Evolutionary conservation across 2,888 invertebrate species (phyloP).

Genomic region (Brenthis daphne): DNA sequence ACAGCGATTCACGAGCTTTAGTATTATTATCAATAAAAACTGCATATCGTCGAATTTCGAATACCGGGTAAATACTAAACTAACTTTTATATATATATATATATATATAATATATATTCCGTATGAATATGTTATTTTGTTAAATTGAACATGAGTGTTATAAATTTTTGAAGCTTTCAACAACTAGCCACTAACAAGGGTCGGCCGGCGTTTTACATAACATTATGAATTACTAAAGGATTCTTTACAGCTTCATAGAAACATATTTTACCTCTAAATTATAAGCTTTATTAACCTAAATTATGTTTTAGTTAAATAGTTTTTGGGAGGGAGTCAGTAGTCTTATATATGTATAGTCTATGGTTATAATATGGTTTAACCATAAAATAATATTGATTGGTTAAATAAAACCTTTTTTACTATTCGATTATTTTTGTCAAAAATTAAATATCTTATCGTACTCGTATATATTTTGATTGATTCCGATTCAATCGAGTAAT

Average conservation of each 20-base stretch:
- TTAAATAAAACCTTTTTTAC: no score
- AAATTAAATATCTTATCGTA: no score
- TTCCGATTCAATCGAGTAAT: no score
- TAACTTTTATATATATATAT: no score
- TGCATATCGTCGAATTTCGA: no score
- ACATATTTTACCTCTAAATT: not conserved
- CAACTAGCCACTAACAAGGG: slow-evolving; percentile 8
- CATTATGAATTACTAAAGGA: not conserved
- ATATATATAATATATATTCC: not conserved
- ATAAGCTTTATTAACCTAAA: not conserved
- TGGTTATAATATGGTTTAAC: not conserved
- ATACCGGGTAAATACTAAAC: no score
- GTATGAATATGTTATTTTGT: not conserved
- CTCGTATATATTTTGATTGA: no score
- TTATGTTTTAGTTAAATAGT: slow-evolving; percentile 5
- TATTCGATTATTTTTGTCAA: no score
- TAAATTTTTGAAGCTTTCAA: slow-evolving; percentile 6
- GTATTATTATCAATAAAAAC: no score
- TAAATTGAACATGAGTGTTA: slow-evolving; percentile 10
- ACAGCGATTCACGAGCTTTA: no score
- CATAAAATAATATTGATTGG: no score
- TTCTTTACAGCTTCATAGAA: not conserved
- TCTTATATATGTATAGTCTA: not conserved
- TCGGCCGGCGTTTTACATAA: not conserved
- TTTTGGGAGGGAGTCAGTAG: not conserved